phyloP scores from a whole-genome alignment of 2,797 vertebrate species.

The Rhynchotus rufescens region DNA sequence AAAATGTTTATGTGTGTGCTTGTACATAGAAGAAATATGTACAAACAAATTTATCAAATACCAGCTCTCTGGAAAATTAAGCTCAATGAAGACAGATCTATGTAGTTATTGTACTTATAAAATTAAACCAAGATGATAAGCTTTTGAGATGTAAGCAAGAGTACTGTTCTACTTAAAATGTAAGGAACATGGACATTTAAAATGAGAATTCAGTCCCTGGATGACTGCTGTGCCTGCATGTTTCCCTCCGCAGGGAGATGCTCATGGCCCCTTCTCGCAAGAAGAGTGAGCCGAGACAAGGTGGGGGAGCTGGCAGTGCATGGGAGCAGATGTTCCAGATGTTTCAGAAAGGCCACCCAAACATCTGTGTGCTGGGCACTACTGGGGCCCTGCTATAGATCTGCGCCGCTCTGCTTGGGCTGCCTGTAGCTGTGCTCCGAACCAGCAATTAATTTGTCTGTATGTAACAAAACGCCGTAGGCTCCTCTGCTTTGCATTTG shows the following conservation, averaged over 20 bases:
- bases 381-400: background rate
- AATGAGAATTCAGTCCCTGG: background rate
- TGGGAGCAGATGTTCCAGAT: background rate
- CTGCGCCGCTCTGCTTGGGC: background rate
- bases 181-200: background rate
- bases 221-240: background rate
- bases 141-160: background rate
- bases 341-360: background rate
- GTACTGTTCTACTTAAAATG: background rate
- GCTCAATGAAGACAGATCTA: background rate
- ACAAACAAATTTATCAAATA: background rate
- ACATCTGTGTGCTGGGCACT: background rate
- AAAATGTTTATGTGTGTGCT: background rate
- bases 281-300: accelerated
- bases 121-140: background rate
- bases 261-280: background rate
- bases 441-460: background rate
- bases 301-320: background rate
- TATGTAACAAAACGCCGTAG: background rate
- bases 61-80: background rate
- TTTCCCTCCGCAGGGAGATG: background rate
- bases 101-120: background rate
- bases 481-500: background rate
- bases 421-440: background rate
- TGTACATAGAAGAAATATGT: background rate